phyloP scores from a whole-genome alignment of 2,888 invertebrate genomes.

The Stenotaenia linearis region DNA sequence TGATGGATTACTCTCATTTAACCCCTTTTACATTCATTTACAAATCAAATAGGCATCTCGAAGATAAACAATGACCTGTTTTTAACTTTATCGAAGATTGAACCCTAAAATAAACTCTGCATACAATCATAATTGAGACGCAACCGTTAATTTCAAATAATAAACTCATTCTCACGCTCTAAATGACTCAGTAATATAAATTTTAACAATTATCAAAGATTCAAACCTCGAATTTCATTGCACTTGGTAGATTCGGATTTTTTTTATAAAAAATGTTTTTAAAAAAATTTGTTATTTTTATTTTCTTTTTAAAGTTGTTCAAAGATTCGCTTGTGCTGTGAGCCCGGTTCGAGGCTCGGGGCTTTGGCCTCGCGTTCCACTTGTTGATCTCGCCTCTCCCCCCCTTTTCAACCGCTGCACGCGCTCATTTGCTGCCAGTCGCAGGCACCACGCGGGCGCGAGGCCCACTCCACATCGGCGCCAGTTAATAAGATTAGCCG shows the following conservation, averaged over 20 bases:
- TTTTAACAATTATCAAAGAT: too few species aligned
- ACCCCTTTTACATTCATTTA: neutral
- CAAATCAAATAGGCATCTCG: neutral
- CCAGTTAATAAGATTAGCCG: constrained; percentile 9
- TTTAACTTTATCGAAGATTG: neutral
- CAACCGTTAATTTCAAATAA: too few species aligned
- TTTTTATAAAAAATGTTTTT: too few species aligned
- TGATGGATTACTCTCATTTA: constrained; percentile 4
- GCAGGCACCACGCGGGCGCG: neutral
- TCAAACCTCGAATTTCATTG: too few species aligned
- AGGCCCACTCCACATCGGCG: neutral
- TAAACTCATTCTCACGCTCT: too few species aligned
- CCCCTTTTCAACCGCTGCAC: neutral
- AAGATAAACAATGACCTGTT: neutral
- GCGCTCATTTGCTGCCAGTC: neutral
- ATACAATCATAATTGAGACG: too few species aligned
- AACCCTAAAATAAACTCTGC: neutral
- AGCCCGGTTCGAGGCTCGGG: neutral
- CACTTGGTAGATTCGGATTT: too few species aligned
- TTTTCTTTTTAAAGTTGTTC: too few species aligned
- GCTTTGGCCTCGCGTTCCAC: neutral
- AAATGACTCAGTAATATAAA: too few species aligned
- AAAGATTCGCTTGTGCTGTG: neutral
- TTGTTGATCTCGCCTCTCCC: neutral
- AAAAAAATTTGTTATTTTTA: too few species aligned